These are phyloP conservation scores for Xiphorhynchus erythropygius DNA, from an alignment of 2,797 vertebrate genomes.

Conservation along the genomic window DNA sequence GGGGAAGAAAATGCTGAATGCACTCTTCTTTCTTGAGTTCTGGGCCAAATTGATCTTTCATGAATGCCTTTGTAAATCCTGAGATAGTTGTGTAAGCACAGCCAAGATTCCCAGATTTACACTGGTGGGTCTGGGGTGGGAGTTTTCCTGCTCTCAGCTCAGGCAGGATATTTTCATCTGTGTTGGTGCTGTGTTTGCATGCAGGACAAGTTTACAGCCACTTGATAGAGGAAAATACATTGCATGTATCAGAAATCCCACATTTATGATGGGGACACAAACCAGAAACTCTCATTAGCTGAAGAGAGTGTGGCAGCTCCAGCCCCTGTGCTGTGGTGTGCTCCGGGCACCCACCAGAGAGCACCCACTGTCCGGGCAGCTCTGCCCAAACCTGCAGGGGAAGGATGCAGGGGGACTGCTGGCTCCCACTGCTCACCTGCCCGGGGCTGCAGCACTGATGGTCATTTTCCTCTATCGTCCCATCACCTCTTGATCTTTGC, in stretches of 20 bases:
- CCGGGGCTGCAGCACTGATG: fast-evolving
- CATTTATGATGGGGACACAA: not conserved
- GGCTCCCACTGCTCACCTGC: fast-evolving
- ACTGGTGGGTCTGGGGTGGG: not conserved
- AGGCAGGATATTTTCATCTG: not conserved
- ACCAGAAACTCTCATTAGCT: not conserved
- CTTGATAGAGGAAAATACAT: not conserved
- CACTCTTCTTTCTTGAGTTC: not conserved
- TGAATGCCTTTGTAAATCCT: not conserved
- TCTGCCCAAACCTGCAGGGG: fast-evolving
- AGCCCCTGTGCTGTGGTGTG: not conserved
- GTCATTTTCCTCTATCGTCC: fast-evolving
- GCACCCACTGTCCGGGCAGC: not conserved
- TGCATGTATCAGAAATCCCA: fast-evolving
- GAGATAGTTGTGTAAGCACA: too few relatives aligned
- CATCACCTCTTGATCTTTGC: not conserved
- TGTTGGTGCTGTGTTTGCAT: not conserved
- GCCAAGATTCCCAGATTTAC: not conserved
- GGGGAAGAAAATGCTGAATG: not conserved
- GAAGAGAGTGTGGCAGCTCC: not conserved
- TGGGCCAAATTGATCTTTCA: not conserved
- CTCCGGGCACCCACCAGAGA: not conserved
- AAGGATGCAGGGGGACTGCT: fast-evolving
- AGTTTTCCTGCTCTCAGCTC: not conserved
- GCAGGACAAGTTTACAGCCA: not conserved